Conservation (phyloP, 2,797 vertebrate genomes). For the Sebastes taczanowskii region DNA sequence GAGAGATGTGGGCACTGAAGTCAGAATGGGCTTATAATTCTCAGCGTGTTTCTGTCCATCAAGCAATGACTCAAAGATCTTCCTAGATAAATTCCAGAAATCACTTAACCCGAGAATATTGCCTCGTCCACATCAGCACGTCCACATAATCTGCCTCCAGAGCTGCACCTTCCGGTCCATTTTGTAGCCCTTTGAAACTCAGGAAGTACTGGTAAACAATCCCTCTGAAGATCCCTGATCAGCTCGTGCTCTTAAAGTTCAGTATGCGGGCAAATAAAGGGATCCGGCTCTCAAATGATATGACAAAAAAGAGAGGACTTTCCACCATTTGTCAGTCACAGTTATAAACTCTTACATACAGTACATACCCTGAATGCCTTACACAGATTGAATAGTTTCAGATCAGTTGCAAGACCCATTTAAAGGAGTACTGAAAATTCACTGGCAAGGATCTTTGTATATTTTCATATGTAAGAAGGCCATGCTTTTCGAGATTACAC, state of each 20-base stretch:
- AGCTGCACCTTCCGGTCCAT: constrained; percentile 59
- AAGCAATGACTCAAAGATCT: constrained; percentile 28
- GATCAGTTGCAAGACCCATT: constrained; percentile 57
- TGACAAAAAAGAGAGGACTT: constrained; percentile 45
- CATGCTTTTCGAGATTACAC: constrained; percentile 71
- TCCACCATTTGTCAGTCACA: constrained; percentile 59
- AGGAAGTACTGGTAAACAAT: constrained; percentile 78
- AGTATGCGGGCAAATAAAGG: constrained; percentile 72
- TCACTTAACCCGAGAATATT: constrained; percentile 32
- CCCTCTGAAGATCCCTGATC: constrained; percentile 76
- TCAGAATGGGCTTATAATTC: constrained; percentile 46
- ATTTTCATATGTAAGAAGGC: constrained; percentile 67
- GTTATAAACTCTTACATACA: constrained; percentile 54
- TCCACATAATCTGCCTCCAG: constrained; percentile 40
- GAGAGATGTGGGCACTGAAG: constrained; percentile 18
- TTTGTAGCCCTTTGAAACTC: constrained; percentile 81
- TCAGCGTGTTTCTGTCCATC: constrained; percentile 41
- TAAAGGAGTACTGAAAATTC: constrained; percentile 58
- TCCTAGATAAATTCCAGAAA: constrained; percentile 31
- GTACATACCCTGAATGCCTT: constrained; percentile 71
- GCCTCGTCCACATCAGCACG: constrained; percentile 55
- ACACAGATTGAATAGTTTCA: constrained; percentile 51
- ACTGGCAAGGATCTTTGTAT: constrained; percentile 59
- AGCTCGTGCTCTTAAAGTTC: constrained; percentile 64
- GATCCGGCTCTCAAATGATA: constrained; percentile 64